These are phyloP conservation scores for Harpagoxenus sublaevis DNA, from an alignment of 2,888 invertebrate genomes.

Conservation along the genomic window DNA sequence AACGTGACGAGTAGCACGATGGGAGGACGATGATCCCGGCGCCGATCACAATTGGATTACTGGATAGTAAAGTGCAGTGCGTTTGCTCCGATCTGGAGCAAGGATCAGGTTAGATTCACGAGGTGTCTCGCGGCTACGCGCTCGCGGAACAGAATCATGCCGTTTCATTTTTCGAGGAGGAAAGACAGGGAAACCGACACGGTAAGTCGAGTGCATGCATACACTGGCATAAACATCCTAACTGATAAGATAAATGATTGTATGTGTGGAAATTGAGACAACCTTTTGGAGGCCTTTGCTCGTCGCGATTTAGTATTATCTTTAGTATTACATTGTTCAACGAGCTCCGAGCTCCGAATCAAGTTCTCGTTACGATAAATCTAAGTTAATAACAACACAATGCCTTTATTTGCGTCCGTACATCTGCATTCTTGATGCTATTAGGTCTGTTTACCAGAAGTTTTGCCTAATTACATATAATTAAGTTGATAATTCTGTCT, in stretches of 20 bases:
- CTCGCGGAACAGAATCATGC: not conserved
- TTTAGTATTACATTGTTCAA: no score
- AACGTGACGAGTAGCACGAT: not conserved
- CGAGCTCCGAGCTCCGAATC: not conserved
- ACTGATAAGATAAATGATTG: not conserved
- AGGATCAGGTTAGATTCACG: not conserved
- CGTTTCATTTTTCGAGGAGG: not conserved
- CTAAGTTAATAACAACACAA: not conserved
- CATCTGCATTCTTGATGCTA: not conserved
- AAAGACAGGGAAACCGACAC: not conserved
- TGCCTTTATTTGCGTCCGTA: not conserved
- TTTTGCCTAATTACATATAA: not conserved
- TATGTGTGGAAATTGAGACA: not conserved
- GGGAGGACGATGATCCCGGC: not conserved
- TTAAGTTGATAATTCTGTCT: not conserved
- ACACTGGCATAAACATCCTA: not conserved
- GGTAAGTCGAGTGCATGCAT: not conserved
- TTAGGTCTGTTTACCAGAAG: not conserved
- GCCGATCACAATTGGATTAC: no score
- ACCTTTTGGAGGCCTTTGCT: not conserved
- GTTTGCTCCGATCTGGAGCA: not conserved
- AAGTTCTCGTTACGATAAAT: not conserved
- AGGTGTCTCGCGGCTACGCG: not conserved
- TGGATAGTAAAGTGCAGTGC: not conserved
- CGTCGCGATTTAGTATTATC: not conserved